phyloP scores from a whole-genome alignment of 2,888 invertebrate species.

The Tinea trinotella region DNA sequence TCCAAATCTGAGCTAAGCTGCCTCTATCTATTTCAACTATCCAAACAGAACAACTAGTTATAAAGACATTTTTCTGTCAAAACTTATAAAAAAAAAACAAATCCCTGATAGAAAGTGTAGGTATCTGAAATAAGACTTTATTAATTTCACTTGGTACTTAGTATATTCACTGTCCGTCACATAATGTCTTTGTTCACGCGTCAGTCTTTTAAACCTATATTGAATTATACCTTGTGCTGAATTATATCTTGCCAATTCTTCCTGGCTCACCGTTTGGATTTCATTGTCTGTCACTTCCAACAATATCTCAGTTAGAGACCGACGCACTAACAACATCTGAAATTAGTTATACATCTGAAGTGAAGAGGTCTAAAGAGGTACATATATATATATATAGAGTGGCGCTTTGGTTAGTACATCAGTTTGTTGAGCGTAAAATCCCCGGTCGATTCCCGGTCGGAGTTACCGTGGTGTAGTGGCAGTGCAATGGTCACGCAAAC shows the following conservation, averaged over 20 bases:
- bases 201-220: conserved; percentile 23
- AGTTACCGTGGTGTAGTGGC: no score
- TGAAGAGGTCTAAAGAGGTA: background rate
- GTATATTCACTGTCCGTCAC: background rate
- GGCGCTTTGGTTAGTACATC: no score
- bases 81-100: background rate
- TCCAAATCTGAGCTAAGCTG: no score
- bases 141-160: conserved; percentile 35
- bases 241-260: conserved; percentile 86
- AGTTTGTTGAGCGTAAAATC: no score
- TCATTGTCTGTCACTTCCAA: conserved; percentile 94
- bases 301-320: conserved; percentile 92
- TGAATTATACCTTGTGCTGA: conserved; percentile 84
- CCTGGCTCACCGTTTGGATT: conserved; percentile 86
- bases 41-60: background rate
- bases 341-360: background rate
- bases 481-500: no score
- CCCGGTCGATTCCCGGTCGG: no score
- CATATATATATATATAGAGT: no score
- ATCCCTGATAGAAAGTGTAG: conserved; percentile 21
- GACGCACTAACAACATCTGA: conserved; percentile 92
- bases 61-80: background rate
- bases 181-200: conserved; percentile 34
- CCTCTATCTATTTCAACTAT: no score
- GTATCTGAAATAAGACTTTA: conserved; percentile 68